A percentile compares a stretch with the other conserved stretches of the same genome.
Evolutionary conservation across 2,797 vertebrate genomes (phyloP).

Genomic region (Harpagifer antarcticus): DNA sequence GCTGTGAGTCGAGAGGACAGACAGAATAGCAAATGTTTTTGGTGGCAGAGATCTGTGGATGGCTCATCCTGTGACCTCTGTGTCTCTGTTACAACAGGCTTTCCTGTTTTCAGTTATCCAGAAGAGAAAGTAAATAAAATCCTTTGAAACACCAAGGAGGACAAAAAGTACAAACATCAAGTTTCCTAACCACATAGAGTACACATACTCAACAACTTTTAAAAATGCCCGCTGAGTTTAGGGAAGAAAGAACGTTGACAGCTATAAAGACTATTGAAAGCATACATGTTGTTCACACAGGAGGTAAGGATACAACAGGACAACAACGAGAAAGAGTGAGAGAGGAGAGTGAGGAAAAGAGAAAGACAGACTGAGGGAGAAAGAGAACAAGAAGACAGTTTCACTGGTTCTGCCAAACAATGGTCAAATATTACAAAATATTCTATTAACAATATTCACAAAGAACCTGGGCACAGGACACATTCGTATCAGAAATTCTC

Average conservation of each 20-base stretch:
- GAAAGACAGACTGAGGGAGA: constrained; percentile 49
- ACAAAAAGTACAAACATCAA: constrained; percentile 86
- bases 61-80: constrained; percentile 51
- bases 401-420: constrained; percentile 87
- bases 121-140: constrained; percentile 64
- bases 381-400: constrained; percentile 79
- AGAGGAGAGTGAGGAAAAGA: constrained; percentile 1
- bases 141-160: constrained; percentile 75
- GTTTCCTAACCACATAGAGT: constrained; percentile 82
- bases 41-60: constrained; percentile 57
- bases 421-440: constrained; percentile 91
- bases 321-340: constrained; percentile 68
- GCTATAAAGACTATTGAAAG: constrained; percentile 85
- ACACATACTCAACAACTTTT: constrained; percentile 81
- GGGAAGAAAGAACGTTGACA: constrained; percentile 76
- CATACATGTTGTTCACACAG: constrained; percentile 82
- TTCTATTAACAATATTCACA: constrained; percentile 90
- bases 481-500: constrained; percentile 83
- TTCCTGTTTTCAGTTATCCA: constrained; percentile 72
- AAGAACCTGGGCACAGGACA: constrained; percentile 78
- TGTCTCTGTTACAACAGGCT: constrained; percentile 59
- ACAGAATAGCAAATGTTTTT: constrained; percentile 32
- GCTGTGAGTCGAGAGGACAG: constrained; percentile 38
- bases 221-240: constrained; percentile 80
- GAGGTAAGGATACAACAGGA: constrained; percentile 78